Base-by-base conservation (phyloP, 2,113 vertebrate genomes). In the Chloebia gouldiae region DNA sequence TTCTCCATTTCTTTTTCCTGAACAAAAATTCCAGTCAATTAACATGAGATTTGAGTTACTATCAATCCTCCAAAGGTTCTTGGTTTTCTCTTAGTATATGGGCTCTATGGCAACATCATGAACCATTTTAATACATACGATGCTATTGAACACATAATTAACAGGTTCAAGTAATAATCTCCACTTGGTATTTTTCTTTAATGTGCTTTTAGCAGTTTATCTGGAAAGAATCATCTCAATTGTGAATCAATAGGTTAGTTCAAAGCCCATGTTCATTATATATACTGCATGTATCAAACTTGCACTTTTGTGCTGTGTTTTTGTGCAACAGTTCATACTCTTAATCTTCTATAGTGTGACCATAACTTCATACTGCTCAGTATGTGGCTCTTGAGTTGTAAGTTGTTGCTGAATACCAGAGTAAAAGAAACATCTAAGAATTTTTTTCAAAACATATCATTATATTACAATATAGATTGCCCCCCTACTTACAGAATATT, bases 1-100 rank as follows among this genome's bases (percentile, higher is more conserved):
- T 99, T 99, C 97, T 99, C 99, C 99, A 99, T 99, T 97, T 99
- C 99, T 60, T 99, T 99, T 96, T 99, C 99, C 99, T 99, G 91
- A 97, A 98, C 84, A 98, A 94, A 98, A 98, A 98, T 77, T 93
- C 97, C 97, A 84, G 95, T 88, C 95, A 83, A 97, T 98, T 97
- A 98, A 96, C 54, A 96, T 92, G 94, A 57, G 30, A 72, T 13
- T 85, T 92, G 86, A 92, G 49, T 85, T 72, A 93, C 64, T 78
- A 88, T 30, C 42, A 93, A 57, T 66, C 79, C 54, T 93, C 88
- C 87, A 96, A 37, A 94, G 75, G 88, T 28, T 90, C 94, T 93
- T 45, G 59, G 84, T 88, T 95, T 93, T 93, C 75, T 97, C 92
- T 94, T 95, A 98, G 97, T 95, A 95, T 95, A 97, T 95, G 98